A percentile compares a stretch with the other conserved stretches of the same genome.
Conservation (phyloP, 2,888 invertebrate genomes). For the Sceliomorpha sp. region DNA sequence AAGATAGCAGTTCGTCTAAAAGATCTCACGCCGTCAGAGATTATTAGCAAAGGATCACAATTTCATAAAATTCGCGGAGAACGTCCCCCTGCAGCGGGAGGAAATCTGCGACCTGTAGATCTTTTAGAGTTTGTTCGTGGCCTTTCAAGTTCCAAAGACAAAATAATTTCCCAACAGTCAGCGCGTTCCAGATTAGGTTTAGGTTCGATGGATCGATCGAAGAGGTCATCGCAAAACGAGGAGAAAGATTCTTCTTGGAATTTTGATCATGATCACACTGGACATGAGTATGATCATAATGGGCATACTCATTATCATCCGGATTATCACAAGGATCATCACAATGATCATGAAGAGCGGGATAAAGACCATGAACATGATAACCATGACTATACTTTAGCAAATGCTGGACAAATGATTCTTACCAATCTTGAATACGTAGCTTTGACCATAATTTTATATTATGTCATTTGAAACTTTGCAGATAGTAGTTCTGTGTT, state of each 20-base stretch:
- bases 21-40: slow-evolving; percentile 82
- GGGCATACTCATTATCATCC: slow-evolving; percentile 52
- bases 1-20: slow-evolving; percentile 66
- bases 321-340: slow-evolving; percentile 18
- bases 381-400: slow-evolving; percentile 40
- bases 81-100: slow-evolving; percentile 84
- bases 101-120: slow-evolving; percentile 76
- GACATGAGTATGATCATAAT: slow-evolving; percentile 35
- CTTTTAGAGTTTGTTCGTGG: slow-evolving; percentile 75
- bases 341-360: slow-evolving; percentile 45
- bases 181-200: slow-evolving; percentile 42
- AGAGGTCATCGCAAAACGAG: slow-evolving; percentile 61
- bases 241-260: slow-evolving; percentile 44
- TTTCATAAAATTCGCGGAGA: slow-evolving; percentile 88
- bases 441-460: slow-evolving; percentile 66
- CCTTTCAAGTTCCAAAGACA: slow-evolving; percentile 72
- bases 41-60: slow-evolving; percentile 86
- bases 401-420: slow-evolving; percentile 66
- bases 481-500: no score
- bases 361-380: slow-evolving; percentile 38
- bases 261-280: slow-evolving; percentile 41
- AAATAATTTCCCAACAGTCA: slow-evolving; percentile 5
- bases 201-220: slow-evolving; percentile 57
- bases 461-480: slow-evolving; percentile 68
- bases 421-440: slow-evolving; percentile 70